A percentile compares a stretch with the other conserved stretches of the same genome.
These are phyloP conservation scores for Leptarthrus brevirostris DNA, from an alignment of 2,888 invertebrate genomes.

Conservation along the genomic window DNA sequence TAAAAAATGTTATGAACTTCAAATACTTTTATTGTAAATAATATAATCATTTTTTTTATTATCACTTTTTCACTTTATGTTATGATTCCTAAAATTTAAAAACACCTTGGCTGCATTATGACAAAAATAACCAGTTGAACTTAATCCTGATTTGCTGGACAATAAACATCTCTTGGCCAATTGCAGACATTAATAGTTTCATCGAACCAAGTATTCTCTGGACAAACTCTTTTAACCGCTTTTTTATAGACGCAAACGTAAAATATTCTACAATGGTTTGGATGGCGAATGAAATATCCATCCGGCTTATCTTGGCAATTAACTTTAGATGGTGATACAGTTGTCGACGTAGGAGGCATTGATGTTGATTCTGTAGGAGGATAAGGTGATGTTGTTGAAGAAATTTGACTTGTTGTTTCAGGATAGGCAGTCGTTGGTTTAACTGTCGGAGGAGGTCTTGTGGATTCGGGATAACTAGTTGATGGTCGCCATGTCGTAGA, in stretches of 20 bases:
- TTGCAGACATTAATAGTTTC: constrained; percentile 19
- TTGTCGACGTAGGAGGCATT: too few species aligned
- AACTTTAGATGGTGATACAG: too few species aligned
- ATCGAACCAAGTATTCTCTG: constrained; percentile 36
- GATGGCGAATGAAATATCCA: constrained; percentile 39
- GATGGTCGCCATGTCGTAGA: too few species aligned
- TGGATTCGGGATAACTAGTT: not conserved
- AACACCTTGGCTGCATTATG: too few species aligned
- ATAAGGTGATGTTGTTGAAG: not conserved
- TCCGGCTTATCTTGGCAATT: constrained; percentile 5
- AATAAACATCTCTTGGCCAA: not conserved
- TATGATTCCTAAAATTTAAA: too few species aligned
- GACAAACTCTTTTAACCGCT: constrained; percentile 25
- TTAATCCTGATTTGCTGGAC: constrained; percentile 15
- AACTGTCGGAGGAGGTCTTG: not conserved
- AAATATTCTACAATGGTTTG: constrained; percentile 19
- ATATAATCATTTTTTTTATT: too few species aligned
- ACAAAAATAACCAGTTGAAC: too few species aligned
- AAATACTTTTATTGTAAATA: too few species aligned
- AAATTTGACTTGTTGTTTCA: not conserved
- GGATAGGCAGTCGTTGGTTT: not conserved
- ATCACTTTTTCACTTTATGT: too few species aligned
- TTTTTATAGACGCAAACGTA: constrained; percentile 31
- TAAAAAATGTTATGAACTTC: too few species aligned
- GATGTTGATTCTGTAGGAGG: not conserved